A percentile compares a stretch with the other conserved stretches of the same genome.
Evolutionary conservation across 2,113 vertebrate species (phyloP).

Genomic region (Ptychochromis oligacanthus): DNA sequence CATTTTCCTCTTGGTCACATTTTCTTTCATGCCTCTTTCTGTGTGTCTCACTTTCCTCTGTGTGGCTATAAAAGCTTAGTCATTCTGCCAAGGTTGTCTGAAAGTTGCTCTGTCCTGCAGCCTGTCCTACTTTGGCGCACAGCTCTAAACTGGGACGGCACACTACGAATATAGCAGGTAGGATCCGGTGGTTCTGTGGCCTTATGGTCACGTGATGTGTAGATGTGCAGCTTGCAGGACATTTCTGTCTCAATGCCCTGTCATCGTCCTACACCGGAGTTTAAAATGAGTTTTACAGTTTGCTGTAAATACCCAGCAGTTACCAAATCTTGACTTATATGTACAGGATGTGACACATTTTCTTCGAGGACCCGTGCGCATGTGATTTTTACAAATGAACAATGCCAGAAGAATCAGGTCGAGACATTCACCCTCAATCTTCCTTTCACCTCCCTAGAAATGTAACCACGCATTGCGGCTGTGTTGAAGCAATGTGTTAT

Average conservation of each 20-base stretch:
- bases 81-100: slow-evolving; percentile 63
- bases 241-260: background rate
- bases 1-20: background rate
- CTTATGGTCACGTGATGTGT: background rate
- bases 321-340: background rate
- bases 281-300: background rate
- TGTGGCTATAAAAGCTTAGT: slow-evolving; percentile 48
- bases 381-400: background rate
- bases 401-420: background rate
- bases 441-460: too few species aligned
- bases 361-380: background rate
- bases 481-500: too few species aligned
- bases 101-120: slow-evolving; percentile 52
- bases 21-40: background rate
- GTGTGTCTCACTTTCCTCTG: background rate
- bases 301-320: background rate
- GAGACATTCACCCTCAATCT: too few species aligned
- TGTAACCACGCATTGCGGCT: background rate
- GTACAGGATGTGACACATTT: background rate
- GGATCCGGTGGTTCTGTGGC: background rate
- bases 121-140: slow-evolving; percentile 47
- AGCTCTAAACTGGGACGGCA: slow-evolving; percentile 50
- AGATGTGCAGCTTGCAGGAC: background rate
- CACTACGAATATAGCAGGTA: slow-evolving; percentile 43
- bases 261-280: background rate